A percentile compares a stretch with the other conserved stretches of the same genome.
Conservation (phyloP, 2,797 vertebrate species). For the Spondyliosoma cantharus region DNA sequence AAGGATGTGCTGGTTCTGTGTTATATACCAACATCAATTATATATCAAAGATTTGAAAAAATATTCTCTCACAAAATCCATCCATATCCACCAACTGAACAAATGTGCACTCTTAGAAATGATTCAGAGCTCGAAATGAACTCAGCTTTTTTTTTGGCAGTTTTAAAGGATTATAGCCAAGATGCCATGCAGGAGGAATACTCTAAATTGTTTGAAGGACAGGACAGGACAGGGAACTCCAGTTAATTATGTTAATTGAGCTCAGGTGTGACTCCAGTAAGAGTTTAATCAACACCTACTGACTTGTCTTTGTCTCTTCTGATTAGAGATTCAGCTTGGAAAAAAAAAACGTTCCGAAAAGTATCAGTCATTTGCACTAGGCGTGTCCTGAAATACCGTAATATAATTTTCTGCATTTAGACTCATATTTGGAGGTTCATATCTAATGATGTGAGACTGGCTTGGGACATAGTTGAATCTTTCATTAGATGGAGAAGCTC, state of each 20-base stretch:
- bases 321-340: background rate
- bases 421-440: background rate
- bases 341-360: background rate
- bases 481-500: slow-evolving; percentile 11
- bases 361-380: too few species aligned
- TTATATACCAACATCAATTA: background rate
- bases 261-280: background rate
- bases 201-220: background rate
- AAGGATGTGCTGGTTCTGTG: background rate
- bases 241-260: background rate
- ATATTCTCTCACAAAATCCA: background rate
- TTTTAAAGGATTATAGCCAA: background rate
- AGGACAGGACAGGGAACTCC: background rate
- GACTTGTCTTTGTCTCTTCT: background rate
- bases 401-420: background rate
- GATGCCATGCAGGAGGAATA: background rate
- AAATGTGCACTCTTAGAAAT: background rate
- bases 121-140: background rate
- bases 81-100: background rate
- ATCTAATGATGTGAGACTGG: slow-evolving; percentile 1
- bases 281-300: background rate
- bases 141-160: too few species aligned
- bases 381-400: too few species aligned
- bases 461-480: slow-evolving; percentile 18
- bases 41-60: background rate